A percentile compares a stretch with the other conserved stretches of the same genome.
Conservation (phyloP, 1,140 invertebrate genomes). For the Nasonia longicornis region DNA sequence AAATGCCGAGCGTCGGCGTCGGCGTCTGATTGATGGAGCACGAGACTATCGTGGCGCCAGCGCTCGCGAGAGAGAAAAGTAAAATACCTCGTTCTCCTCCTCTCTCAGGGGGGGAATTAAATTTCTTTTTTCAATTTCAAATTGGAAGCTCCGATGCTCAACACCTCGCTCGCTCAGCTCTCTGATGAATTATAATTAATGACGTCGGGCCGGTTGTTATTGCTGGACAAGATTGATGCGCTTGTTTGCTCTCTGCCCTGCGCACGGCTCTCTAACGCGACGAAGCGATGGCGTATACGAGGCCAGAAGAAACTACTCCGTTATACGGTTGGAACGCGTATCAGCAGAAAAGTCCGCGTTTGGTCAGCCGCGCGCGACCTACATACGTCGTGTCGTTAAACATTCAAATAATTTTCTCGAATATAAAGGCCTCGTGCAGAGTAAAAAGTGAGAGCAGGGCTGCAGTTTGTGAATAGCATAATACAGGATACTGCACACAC, state of each 20-base stretch:
- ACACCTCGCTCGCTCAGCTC: not conserved
- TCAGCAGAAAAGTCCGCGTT: not conserved
- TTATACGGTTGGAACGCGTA: no score
- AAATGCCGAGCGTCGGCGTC: not conserved
- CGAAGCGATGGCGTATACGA: not conserved
- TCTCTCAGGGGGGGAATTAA: slow-evolving; percentile 16
- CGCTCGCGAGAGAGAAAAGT: not conserved
- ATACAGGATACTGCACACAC: not conserved
- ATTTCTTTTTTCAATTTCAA: slow-evolving; percentile 42
- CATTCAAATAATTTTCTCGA: not conserved
- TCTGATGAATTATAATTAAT: slow-evolving; percentile 44
- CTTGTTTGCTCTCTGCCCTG: slow-evolving; percentile 1
- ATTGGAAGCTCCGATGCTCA: slow-evolving; percentile 11
- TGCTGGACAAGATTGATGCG: slow-evolving; percentile 26
- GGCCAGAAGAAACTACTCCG: no score
- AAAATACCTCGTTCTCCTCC: not conserved
- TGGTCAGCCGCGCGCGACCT: not conserved
- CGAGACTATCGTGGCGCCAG: not conserved
- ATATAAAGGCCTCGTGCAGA: not conserved
- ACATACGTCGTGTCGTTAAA: not conserved
- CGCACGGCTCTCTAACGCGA: not conserved
- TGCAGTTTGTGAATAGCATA: not conserved
- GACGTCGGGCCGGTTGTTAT: not conserved
- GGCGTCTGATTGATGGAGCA: slow-evolving; percentile 41
- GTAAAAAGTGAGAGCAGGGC: not conserved